These are phyloP conservation scores for Rhizomys pruinosus DNA, from an alignment of 2,113 vertebrate genomes.

Conservation along the genomic window DNA sequence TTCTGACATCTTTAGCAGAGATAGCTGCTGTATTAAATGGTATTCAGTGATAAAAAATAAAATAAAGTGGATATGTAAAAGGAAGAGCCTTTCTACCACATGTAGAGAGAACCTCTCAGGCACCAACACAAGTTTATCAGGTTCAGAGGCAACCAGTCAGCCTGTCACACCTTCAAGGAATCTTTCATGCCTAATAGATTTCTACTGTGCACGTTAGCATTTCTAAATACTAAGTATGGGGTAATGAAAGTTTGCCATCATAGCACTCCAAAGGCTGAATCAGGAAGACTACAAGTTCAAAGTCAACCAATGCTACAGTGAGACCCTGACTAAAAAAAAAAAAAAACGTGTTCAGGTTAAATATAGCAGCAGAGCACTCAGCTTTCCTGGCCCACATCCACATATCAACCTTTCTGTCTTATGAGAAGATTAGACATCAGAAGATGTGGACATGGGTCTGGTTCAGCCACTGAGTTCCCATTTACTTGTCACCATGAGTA, in stretches of 20 bases:
- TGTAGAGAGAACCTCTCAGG: slow-evolving; percentile 11
- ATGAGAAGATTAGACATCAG: background rate
- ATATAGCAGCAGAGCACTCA: background rate
- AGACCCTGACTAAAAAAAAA: background rate
- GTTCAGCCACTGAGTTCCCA: background rate
- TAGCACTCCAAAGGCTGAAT: background rate
- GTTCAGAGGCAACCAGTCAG: slow-evolving; percentile 50
- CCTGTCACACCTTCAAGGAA: slow-evolving; percentile 17
- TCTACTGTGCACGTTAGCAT: slow-evolving; percentile 25
- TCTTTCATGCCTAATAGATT: slow-evolving; percentile 55
- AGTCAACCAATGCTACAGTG: background rate
- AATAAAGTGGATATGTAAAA: slow-evolving; percentile 44
- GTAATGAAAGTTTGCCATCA: background rate
- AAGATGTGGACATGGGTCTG: background rate
- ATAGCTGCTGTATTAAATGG: too few species aligned
- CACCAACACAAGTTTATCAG: slow-evolving; percentile 44
- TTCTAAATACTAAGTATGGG: background rate
- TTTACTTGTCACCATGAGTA: too few species aligned
- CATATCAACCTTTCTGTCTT: background rate
- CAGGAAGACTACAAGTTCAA: background rate
- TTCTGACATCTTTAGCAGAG: too few species aligned
- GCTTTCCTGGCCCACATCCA: slow-evolving; percentile 15
- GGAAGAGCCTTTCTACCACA: background rate
- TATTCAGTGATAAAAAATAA: too few species aligned
- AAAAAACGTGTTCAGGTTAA: background rate